These are phyloP conservation scores for Drymodes brunneopygia DNA, from an alignment of 2,113 vertebrate genomes.

Conservation along the genomic window DNA sequence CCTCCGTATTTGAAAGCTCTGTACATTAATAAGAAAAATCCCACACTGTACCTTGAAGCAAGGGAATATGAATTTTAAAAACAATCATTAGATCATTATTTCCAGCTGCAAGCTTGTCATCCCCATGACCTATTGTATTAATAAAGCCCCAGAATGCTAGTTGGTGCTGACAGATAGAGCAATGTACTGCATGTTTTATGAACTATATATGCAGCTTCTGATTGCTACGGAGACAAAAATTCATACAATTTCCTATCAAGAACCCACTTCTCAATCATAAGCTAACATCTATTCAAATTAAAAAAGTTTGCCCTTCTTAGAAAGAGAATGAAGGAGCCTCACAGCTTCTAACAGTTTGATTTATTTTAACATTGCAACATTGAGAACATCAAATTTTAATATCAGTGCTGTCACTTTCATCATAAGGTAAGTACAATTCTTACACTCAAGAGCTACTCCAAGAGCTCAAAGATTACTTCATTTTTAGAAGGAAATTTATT, in stretches of 20 bases:
- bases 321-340: not conserved
- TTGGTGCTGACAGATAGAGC: constrained; percentile 17
- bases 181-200: not conserved
- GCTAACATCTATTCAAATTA: constrained; percentile 57
- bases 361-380: constrained; percentile 68
- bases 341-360: constrained; percentile 56
- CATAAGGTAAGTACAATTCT: constrained; percentile 53
- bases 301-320: constrained; percentile 36
- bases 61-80: not conserved
- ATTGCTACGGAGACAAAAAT: constrained; percentile 32
- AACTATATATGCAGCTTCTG: not conserved
- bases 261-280: constrained; percentile 24
- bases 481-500: constrained; percentile 63
- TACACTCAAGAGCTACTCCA: not conserved
- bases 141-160: constrained; percentile 11
- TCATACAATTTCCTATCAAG: constrained; percentile 13
- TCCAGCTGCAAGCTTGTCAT: constrained; percentile 44
- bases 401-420: constrained; percentile 55
- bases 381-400: constrained; percentile 68
- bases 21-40: not conserved
- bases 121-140: constrained; percentile 31
- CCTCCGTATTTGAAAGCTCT: not conserved
- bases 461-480: constrained; percentile 61
- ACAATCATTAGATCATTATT: constrained; percentile 38
- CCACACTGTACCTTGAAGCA: not conserved